Conservation (phyloP, 2,113 vertebrate species). For the Odobenus rosmarus region DNA sequence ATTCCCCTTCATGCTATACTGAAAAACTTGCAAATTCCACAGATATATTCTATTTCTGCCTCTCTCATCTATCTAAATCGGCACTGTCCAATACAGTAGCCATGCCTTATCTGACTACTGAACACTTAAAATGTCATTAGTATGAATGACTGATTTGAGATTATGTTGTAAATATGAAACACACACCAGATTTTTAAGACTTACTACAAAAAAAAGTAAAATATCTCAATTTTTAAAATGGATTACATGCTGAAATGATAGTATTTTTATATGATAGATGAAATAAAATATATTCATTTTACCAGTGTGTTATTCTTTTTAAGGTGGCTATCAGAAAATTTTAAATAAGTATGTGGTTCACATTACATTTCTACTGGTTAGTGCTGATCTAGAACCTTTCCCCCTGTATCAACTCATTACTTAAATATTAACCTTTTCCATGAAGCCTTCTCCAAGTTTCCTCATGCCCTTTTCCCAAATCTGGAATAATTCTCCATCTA, state of each 20-base stretch:
- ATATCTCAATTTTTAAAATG: background rate
- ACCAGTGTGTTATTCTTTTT: background rate
- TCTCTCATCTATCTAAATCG: background rate
- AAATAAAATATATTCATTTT: slow-evolving; percentile 32
- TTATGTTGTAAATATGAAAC: background rate
- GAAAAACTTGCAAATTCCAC: background rate
- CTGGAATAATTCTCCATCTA: background rate
- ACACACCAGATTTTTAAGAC: background rate
- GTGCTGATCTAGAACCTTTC: background rate
- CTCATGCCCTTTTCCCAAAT: background rate
- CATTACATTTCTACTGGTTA: background rate
- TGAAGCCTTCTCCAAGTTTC: background rate
- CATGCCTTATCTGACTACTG: background rate
- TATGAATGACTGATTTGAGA: background rate
- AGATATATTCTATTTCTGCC: background rate
- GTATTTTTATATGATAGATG: background rate
- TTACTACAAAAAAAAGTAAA: background rate
- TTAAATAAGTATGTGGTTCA: background rate
- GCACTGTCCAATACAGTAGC: background rate
- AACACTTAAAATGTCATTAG: background rate
- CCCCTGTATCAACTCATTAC: background rate
- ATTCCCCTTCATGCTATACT: background rate
- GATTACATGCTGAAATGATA: background rate
- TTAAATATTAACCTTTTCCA: slow-evolving; percentile 24
- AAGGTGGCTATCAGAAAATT: background rate